Evolutionary conservation across 2,797 vertebrate genomes (phyloP).

Genomic region (Iguana delicatissima): DNA sequence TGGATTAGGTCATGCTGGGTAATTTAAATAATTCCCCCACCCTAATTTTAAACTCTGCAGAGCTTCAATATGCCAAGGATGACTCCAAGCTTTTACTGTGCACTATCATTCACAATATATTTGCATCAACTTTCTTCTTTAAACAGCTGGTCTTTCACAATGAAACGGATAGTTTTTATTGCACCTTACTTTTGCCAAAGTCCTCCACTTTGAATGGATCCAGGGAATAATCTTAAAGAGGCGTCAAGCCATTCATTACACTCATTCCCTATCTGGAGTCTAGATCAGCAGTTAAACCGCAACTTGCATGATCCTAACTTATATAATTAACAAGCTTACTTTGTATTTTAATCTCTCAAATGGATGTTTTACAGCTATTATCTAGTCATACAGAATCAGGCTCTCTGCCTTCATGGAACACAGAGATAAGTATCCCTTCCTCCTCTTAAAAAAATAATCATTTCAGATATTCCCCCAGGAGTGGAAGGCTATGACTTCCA

Average conservation of each 20-base stretch:
- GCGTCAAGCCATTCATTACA: neutral
- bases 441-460: slow-evolving; percentile 2
- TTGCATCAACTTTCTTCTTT: neutral
- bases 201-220: neutral
- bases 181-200: neutral
- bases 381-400: neutral
- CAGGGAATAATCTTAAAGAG: neutral
- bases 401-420: neutral
- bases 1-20: slow-evolving; percentile 10
- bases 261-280: neutral
- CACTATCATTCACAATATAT: neutral
- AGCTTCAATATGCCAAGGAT: neutral
- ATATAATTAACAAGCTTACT: slow-evolving; percentile 29
- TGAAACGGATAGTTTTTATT: neutral
- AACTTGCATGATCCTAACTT: neutral
- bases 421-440: neutral
- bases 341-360: slow-evolving; percentile 51
- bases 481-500: neutral
- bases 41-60: neutral
- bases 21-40: slow-evolving; percentile 32
- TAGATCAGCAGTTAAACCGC: neutral
- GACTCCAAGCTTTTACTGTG: neutral
- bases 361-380: neutral
- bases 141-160: neutral
- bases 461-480: slow-evolving; percentile 20